Evolutionary conservation across 2,888 invertebrate genomes (phyloP), one percentile per base, ranked within the genome.

Genomic region (Ypsolopha sequella): DNA sequence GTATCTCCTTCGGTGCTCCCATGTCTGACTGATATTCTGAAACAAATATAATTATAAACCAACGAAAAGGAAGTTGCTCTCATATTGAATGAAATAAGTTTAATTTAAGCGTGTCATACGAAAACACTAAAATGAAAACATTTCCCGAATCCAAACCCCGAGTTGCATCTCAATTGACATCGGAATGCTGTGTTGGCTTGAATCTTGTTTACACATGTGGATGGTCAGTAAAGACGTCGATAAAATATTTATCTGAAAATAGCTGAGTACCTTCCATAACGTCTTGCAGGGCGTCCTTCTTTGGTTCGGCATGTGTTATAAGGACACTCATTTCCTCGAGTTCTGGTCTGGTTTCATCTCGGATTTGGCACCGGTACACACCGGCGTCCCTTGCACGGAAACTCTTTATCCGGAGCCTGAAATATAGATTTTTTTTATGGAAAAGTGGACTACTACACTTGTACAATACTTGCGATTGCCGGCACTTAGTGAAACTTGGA

Each of bases 371-470:
- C 1, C 79, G 66, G 59, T 88, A 89, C 9, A 75, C 60, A 1
- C 88, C 89, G 6, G 79, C 78, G 57, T 88, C 88, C 61, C 72
- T 79, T 3, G 70, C 61, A 54, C 77, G 74, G 49, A 88, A 80
- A n/a, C 71, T 68, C 59, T 74, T 82, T 67, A 88, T 85, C 63
- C 76, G 70, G 60, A 87, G 63, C 80, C 87, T 87, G 68, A 35
- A 72, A 72, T 48, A 49, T 33, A 56, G 36, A 50, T 47, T 51
- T 52, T 34, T 11, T 24, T 24, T 24, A 24, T 24, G 24, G 24
- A 24, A 24, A 24, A 3, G 24, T 24, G 24, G 2, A 24, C 4
- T 24, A 24, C 2, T 24, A 24, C 4, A 24, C n/a, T 24, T 3
- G 2, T 24, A 24, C 24, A 24, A 24, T 3, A 24, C 24, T 3